Conservation (phyloP, 2,113 vertebrate genomes). For the Jacana jacana region DNA sequence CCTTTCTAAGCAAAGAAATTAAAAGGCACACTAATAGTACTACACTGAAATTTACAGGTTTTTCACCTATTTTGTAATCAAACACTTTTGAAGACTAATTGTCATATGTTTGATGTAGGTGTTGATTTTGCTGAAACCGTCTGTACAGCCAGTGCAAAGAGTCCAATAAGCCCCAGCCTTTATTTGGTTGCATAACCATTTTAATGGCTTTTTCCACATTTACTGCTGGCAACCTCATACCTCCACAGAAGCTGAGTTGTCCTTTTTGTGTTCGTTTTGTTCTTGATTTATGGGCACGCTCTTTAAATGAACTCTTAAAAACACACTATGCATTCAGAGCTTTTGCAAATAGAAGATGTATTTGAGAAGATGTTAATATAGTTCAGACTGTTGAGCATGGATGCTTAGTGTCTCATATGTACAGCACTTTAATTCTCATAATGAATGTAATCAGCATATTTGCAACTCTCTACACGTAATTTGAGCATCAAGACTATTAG, state of each 20-base stretch:
- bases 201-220: slow-evolving; percentile 35
- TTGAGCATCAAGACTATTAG: background rate
- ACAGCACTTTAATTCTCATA: background rate
- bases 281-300: background rate
- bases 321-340: background rate
- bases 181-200: background rate
- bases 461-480: background rate
- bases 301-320: background rate
- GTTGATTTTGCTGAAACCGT: background rate
- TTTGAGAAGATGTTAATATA: background rate
- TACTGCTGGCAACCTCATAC: background rate
- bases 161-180: background rate
- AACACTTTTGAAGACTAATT: background rate
- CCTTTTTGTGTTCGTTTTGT: slow-evolving; percentile 10
- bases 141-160: background rate
- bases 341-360: background rate
- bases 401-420: background rate
- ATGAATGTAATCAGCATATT: background rate
- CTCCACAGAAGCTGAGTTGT: background rate
- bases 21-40: background rate
- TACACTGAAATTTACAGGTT: background rate
- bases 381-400: background rate
- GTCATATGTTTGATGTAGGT: background rate
- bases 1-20: background rate
- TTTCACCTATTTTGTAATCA: slow-evolving; percentile 2